Base-by-base conservation (phyloP, 2,797 vertebrate genomes). In the Craterocephalus amniculus region DNA sequence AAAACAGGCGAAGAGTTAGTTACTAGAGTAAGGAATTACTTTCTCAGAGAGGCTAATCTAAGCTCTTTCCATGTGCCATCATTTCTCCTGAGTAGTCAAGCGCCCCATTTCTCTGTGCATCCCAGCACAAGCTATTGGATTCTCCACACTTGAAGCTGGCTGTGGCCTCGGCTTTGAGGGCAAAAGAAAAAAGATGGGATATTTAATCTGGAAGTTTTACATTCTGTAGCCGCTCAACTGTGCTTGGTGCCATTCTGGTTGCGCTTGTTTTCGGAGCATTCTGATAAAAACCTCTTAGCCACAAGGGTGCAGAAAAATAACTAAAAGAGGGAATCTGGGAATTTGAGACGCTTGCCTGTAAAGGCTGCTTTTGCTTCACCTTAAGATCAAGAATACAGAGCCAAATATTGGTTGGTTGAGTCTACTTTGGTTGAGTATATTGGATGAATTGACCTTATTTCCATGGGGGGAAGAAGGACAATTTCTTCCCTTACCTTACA, bases 361-460 rank as follows among this genome's bases (percentile, higher is more conserved):
- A 73, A 70, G 72, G 34, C 58, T 72, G 74, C 67, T 74, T 80
- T 60, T 70, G 80, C 80, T 81, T 79, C 67, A 74, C 79, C 78
- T 82, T 62, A 63, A 83, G 75, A 88, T 82, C 64, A 63, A 83
- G 75, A 88, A 81, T 58, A 83, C 69, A 26, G 57, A 85, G 63
- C 32, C 73, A 79, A 76, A 77, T 76, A 75, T 57, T 76, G 45
- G 52, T 76, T 0, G 2, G 71, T 48, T 72, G 36, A 27, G 36
- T 60, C 69, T 76, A 68, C 83, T 84, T 79, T 70, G 63, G 74
- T 68, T 45, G 31, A 66, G 43, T 54, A 40, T 32, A 74, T 67
- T 51, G 31, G 74, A 45, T 80, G 58, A 78, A 70, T 52, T 58
- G 48, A 61, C 51, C 51, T 63, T 18, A 40, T 74, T 76, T 78